Evolutionary conservation across 2,797 vertebrate genomes (phyloP).

Genomic region (Microhierax caerulescens): DNA sequence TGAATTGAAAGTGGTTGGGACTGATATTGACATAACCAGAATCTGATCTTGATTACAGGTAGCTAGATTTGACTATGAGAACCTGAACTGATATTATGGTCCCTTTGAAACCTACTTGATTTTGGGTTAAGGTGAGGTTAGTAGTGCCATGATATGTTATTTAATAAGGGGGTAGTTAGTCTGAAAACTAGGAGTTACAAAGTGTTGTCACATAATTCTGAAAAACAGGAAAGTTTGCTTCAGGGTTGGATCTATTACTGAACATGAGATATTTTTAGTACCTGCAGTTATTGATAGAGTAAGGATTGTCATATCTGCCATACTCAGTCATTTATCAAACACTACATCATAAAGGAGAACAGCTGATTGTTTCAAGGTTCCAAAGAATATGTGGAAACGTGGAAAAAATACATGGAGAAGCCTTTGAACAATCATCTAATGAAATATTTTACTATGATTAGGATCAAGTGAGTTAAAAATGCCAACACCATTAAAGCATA

Average conservation of each 20-base stretch:
- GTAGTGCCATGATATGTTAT: accelerated
- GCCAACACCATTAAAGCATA: background rate
- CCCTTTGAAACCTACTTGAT: background rate
- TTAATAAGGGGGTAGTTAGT: background rate
- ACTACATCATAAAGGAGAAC: background rate
- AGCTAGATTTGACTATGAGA: background rate
- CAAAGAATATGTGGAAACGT: background rate
- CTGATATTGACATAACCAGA: background rate
- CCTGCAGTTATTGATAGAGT: background rate
- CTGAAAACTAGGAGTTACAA: background rate
- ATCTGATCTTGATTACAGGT: background rate
- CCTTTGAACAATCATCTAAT: background rate
- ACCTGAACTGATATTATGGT: background rate
- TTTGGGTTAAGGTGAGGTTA: background rate
- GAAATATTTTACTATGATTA: background rate
- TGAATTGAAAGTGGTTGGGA: background rate
- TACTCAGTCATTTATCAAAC: background rate
- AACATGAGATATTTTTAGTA: background rate
- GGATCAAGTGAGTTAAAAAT: background rate
- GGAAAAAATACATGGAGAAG: background rate
- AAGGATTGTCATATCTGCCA: background rate
- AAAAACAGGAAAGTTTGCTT: background rate
- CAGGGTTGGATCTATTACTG: background rate
- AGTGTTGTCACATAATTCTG: background rate
- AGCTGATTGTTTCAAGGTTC: background rate